Conservation (phyloP, 2,888 invertebrate genomes). For the Mythimna loreyi region DNA sequence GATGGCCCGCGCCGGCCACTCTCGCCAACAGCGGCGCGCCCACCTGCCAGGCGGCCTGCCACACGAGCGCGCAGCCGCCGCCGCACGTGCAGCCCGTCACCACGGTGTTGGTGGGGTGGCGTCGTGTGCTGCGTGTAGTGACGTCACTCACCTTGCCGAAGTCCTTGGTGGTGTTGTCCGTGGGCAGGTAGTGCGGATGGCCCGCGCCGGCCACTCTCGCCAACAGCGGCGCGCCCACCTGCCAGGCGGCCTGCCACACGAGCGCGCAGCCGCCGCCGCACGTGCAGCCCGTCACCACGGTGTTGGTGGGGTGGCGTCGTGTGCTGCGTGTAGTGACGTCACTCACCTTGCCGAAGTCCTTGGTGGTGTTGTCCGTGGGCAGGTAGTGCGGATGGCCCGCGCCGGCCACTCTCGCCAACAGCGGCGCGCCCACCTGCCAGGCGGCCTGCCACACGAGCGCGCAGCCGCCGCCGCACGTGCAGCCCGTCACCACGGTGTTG, state of each 20-base stretch:
- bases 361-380: slow-evolving; percentile 89
- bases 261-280: slow-evolving; percentile 74
- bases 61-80: too few species aligned
- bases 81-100: too few species aligned
- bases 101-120: too few species aligned
- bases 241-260: slow-evolving; percentile 98
- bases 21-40: too few species aligned
- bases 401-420: slow-evolving; percentile 94
- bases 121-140: too few species aligned
- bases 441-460: slow-evolving; percentile 96
- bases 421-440: slow-evolving; percentile 96
- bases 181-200: slow-evolving; percentile 91
- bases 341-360: slow-evolving; percentile 92
- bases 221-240: slow-evolving; percentile 95
- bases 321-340: too few species aligned
- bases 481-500: too few species aligned
- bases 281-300: too few species aligned
- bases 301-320: too few species aligned
- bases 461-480: slow-evolving; percentile 10
- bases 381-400: slow-evolving; percentile 90
- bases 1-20: too few species aligned
- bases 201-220: slow-evolving; percentile 92
- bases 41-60: too few species aligned
- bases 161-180: slow-evolving; percentile 89
- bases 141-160: slow-evolving; percentile 91